Base-by-base conservation (phyloP, 2,797 vertebrate genomes). In the Coregonus sp. region DNA sequence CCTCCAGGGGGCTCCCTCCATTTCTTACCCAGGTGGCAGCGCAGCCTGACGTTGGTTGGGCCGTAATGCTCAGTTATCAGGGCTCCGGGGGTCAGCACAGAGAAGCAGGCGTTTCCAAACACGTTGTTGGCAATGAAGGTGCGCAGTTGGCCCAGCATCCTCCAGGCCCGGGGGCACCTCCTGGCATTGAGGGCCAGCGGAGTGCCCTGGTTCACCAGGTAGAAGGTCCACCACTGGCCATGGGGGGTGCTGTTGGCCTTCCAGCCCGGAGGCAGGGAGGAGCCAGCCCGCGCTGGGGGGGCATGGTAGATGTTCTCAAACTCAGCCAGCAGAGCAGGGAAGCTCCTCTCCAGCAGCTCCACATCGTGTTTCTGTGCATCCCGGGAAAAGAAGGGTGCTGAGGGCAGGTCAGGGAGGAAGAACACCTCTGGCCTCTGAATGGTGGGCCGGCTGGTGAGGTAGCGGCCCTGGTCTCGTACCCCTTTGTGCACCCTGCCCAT, bases 401-500 rank as follows among this genome's bases (percentile, higher is more conserved):
- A 98, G 0, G 97, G 96, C n/a, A 99, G 91, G 85, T 99, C 97
- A 0, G 98, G 98, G 76, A 99, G 90, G 91, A 99, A 98, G 93
- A 99, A 99, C 80, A 99, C 96, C 82, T 99, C 98, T 0, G 98
- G 97, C 79, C 96, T 95, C 93, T 99, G 98, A 91, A 99, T 99
- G 88, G 97, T 97, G 0, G 96, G 96, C 16, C 96, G 94, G 91
- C 95, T 95, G 86, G 92, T 93, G 75, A 89, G 94, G 91, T 98
- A 97, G 51, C 98, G 95, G 72, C 96, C 96, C 89, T 98, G 97
- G 82, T 98, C 97, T 0, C 98, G 96, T 77, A 99, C 96, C 50
- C 96, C 98, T 88, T 99, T 99, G 87, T 99, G 97, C 88, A 99
- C 97, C 72, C 98, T 94, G 82, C 98, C 98, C 98, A 99, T 99